Evolutionary conservation across 1,140 invertebrate species (phyloP).

Genomic region (Aphidius ervi): DNA sequence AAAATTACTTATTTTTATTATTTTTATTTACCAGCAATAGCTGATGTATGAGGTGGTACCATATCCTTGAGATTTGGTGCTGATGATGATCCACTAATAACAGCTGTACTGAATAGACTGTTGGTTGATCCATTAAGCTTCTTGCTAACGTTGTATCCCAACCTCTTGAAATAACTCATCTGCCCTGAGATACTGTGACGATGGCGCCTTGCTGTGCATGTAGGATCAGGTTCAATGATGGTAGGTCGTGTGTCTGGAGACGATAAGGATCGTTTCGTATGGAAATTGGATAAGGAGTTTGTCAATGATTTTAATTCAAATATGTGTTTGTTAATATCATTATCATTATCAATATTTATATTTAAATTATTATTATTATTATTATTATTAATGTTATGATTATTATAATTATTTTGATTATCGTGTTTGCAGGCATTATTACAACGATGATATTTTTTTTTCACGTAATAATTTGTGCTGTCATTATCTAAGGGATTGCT

Average conservation of each 20-base stretch:
- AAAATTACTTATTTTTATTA: neutral
- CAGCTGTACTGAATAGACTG: constrained; percentile 87
- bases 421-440: constrained; percentile 19
- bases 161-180: constrained; percentile 86
- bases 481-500: constrained; percentile 4
- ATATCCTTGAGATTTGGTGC: constrained; percentile 85
- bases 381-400: neutral
- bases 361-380: neutral
- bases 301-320: neutral
- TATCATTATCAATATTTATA: neutral
- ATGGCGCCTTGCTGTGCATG: constrained; percentile 71
- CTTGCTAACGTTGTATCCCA: constrained; percentile 67
- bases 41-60: constrained; percentile 67
- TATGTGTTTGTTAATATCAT: neutral
- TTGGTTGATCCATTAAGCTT: constrained; percentile 70
- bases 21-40: constrained; percentile 62
- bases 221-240: constrained; percentile 56
- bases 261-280: constrained; percentile 50
- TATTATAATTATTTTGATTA: neutral
- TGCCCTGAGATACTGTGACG: constrained; percentile 90
- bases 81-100: constrained; percentile 88
- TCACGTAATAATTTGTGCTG: constrained; percentile 3
- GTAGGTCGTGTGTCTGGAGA: constrained; percentile 53
- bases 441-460: constrained; percentile 5
- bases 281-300: constrained; percentile 35